Evolutionary conservation across 1,140 invertebrate species (phyloP).

Genomic region (Phymorhynchus buccinoides): DNA sequence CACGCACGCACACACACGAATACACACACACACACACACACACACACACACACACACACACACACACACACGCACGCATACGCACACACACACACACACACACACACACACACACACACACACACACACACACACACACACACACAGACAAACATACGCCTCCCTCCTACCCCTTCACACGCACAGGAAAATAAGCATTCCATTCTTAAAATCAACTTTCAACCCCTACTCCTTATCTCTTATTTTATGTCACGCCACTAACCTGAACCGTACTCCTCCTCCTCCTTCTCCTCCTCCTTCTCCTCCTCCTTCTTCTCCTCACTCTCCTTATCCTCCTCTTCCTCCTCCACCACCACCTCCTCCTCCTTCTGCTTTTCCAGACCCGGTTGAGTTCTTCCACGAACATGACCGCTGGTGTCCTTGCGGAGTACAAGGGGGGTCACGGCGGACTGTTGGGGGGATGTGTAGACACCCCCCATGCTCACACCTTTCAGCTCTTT

Average conservation of each 20-base stretch:
- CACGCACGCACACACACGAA: too few species aligned
- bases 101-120: not conserved
- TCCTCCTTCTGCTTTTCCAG: not conserved
- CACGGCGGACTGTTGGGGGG: too few species aligned
- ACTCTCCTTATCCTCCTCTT: not conserved
- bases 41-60: slow-evolving; percentile 14
- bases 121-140: not conserved
- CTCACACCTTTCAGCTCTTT: not conserved
- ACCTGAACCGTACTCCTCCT: not conserved
- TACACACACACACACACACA: not conserved
- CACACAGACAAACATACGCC: not conserved
- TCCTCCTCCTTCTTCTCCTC: not conserved
- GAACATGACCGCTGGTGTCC: not conserved
- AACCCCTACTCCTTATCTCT: too few species aligned
- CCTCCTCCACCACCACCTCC: too few species aligned
- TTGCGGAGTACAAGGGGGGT: not conserved
- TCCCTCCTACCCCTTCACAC: too few species aligned
- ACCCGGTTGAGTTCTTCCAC: too few species aligned
- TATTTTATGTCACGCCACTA: too few species aligned
- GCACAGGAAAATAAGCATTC: not conserved
- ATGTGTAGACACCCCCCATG: too few species aligned
- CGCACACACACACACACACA: not conserved
- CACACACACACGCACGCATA: slow-evolving; percentile 12
- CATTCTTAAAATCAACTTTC: too few species aligned
- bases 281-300: not conserved